phyloP scores from a whole-genome alignment of 2,113 vertebrate genomes.

The Pseudopipra pipra region DNA sequence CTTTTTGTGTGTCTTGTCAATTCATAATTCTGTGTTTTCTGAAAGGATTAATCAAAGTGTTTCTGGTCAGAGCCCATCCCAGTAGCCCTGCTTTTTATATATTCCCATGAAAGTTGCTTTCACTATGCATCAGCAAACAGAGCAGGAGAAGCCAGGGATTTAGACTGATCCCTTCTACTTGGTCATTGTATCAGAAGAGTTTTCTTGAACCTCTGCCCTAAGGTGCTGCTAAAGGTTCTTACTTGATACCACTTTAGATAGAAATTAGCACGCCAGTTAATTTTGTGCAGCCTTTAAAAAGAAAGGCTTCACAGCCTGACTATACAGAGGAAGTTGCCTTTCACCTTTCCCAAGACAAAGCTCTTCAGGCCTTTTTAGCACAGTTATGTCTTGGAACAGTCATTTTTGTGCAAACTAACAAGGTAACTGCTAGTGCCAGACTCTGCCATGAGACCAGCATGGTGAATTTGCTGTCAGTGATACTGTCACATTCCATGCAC shows the following conservation, averaged over 20 bases:
- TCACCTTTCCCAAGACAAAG: neutral
- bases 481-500: fast-evolving
- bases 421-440: neutral
- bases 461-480: neutral
- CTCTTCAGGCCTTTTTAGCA: neutral
- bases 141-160: neutral
- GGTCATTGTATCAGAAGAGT: neutral
- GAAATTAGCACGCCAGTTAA: neutral
- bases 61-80: neutral
- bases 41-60: neutral
- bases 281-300: neutral
- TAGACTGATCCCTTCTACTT: neutral
- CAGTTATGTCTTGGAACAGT: neutral
- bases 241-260: neutral
- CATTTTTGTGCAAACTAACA: neutral
- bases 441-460: neutral
- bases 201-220: neutral
- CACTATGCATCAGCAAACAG: neutral
- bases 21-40: neutral
- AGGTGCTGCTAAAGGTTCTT: neutral
- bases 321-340: neutral
- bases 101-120: neutral
- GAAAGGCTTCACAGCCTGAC: neutral
- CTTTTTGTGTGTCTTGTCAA: neutral
- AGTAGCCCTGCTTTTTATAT: neutral